Evolutionary conservation across 2,797 vertebrate species (phyloP), one percentile per base, ranked within the genome.

Genomic region (Sebastes elongatus): DNA sequence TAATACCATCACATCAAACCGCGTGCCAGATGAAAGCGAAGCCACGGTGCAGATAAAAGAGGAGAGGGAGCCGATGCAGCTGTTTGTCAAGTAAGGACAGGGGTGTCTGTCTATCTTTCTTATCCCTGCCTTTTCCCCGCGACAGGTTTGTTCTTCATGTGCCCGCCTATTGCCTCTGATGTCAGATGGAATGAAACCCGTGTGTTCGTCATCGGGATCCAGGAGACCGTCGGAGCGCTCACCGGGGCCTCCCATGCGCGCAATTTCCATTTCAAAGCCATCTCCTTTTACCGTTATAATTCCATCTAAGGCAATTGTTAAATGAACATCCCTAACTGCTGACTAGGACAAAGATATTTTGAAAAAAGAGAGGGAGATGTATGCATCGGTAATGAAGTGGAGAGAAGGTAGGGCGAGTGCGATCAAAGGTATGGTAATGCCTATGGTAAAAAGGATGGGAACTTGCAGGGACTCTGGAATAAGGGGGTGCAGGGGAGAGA

Each of bases 401-500:
- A 85, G 87, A 84, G 81, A 91, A 91, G 91, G 90, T 92, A 91
- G 88, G 81, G 81, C 10, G 86, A 82, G 79, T 14, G 84, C 52
- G 88, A 95, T 95, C 95, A 96, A 96, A 96, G 93, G 89, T 93
- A 95, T 96, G 95, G 71, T 94, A 95, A 95, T 95, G 84, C 81
- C 66, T 86, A 74, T 83, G 87, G 86, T 92, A 84, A 90, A 90
- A 93, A 91, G 92, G 87, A 87, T 65, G 66, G 82, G 82, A 86
- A 88, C 74, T 78, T 82, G 81, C 83, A 74, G 84, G 83, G 91
- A 83, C 83, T 90, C 73, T 84, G 83, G 84, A 92, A 93, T 87
- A 86, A 78, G 49, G 46, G 76, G 75, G 65, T 83, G 55, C 74
- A 84, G 59, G 28, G 57, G 72, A 76, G 71, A 80, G 49, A 42